phyloP scores from a whole-genome alignment of 2,888 invertebrate species.

The Druceiella hillmani region DNA sequence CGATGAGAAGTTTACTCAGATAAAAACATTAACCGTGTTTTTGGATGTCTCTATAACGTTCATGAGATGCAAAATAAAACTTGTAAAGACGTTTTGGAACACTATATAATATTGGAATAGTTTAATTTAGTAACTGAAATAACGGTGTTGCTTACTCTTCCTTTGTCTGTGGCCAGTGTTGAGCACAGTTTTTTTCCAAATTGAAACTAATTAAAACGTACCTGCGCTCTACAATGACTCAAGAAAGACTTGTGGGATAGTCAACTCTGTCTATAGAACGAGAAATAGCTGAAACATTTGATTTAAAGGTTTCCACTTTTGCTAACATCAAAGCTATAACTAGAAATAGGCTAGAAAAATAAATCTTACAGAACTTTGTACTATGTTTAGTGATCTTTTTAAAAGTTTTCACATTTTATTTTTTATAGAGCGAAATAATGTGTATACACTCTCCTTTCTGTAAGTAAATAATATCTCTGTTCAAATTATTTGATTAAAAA shows the following conservation, averaged over 20 bases:
- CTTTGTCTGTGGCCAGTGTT: slow-evolving; percentile 19
- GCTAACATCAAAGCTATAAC: slow-evolving; percentile 11
- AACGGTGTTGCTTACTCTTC: slow-evolving; percentile 19
- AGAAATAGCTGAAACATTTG: slow-evolving; percentile 5
- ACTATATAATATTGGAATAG: slow-evolving; percentile 4
- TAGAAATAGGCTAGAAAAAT: slow-evolving; percentile 8
- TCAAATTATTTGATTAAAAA: neutral
- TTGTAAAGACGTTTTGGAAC: slow-evolving; percentile 8
- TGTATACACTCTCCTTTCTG: slow-evolving; percentile 2
- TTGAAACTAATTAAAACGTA: slow-evolving; percentile 20
- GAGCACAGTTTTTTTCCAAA: slow-evolving; percentile 18
- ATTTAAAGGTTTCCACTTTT: slow-evolving; percentile 9
- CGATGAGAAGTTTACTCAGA: slow-evolving; percentile 15
- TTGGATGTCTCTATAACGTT: slow-evolving; percentile 13
- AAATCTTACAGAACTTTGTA: slow-evolving; percentile 2
- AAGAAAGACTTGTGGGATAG: slow-evolving; percentile 15
- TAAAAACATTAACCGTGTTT: slow-evolving; percentile 15
- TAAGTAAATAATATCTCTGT: slow-evolving; percentile 1
- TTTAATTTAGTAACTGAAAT: slow-evolving; percentile 19
- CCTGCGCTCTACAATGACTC: slow-evolving; percentile 20
- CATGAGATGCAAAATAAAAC: slow-evolving; percentile 10
- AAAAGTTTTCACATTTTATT: neutral
- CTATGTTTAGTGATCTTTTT: neutral
- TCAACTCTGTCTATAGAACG: slow-evolving; percentile 10
- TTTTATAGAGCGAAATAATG: neutral